Conservation (phyloP, 2,888 invertebrate genomes). For the Sinohyriopsis cumingii region DNA sequence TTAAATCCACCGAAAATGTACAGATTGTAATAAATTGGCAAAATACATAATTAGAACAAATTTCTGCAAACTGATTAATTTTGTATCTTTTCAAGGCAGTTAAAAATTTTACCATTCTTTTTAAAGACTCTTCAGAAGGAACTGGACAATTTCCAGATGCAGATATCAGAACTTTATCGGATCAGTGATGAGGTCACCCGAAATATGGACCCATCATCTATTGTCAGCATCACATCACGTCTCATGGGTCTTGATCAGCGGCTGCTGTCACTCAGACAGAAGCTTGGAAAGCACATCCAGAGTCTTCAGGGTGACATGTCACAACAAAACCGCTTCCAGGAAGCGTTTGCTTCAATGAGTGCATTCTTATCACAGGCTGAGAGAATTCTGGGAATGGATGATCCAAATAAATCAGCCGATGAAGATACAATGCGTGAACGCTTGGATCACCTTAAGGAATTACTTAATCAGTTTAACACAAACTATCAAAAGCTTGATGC, state of each 20-base stretch:
- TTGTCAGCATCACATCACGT: constrained; percentile 58
- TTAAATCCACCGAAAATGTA: too few species aligned
- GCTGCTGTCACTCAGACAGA: constrained; percentile 54
- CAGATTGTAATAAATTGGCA: too few species aligned
- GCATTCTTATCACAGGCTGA: constrained; percentile 57
- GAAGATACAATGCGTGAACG: constrained; percentile 45
- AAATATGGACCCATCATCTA: constrained; percentile 61
- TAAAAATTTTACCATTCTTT: background rate
- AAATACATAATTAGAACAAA: too few species aligned
- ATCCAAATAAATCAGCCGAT: constrained; percentile 58
- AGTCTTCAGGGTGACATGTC: constrained; percentile 52
- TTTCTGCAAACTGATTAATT: too few species aligned
- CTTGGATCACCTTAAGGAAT: constrained; percentile 53
- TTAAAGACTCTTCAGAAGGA: constrained; percentile 59
- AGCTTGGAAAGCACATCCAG: constrained; percentile 53
- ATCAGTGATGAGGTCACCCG: constrained; percentile 61
- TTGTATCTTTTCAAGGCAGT: background rate
- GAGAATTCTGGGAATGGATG: constrained; percentile 46
- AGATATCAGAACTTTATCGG: constrained; percentile 73
- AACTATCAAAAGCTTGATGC: constrained; percentile 57
- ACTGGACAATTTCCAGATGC: constrained; percentile 56
- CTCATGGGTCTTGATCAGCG: constrained; percentile 63
- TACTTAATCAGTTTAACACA: constrained; percentile 56
- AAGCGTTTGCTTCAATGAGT: constrained; percentile 52
- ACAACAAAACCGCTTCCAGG: constrained; percentile 54